Evolutionary conservation across 2,797 vertebrate genomes (phyloP).

Genomic region (Gymnodraco acuticeps): DNA sequence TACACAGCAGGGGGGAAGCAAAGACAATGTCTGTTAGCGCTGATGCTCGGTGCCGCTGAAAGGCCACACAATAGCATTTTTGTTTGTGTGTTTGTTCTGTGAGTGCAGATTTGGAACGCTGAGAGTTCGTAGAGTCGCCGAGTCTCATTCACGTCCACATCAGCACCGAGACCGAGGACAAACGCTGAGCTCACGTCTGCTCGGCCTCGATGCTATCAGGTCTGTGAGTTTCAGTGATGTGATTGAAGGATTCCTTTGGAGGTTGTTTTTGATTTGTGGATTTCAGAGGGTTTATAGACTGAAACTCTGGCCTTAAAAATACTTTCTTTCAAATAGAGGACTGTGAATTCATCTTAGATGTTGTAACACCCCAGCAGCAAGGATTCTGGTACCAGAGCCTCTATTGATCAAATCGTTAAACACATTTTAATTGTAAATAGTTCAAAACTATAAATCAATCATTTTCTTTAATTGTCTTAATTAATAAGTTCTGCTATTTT

Average conservation of each 20-base stretch:
- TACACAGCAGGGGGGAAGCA: conserved; percentile 77
- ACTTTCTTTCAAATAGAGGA: neutral
- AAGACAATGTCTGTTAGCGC: conserved; percentile 87
- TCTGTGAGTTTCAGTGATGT: conserved; percentile 12
- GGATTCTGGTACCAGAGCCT: neutral
- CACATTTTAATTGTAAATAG: neutral
- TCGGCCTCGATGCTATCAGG: conserved; percentile 15
- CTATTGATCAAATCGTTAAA: neutral
- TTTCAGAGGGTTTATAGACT: neutral
- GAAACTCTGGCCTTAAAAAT: neutral
- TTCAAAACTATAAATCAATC: neutral
- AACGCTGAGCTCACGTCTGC: conserved; percentile 60
- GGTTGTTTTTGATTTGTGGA: neutral
- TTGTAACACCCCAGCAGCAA: neutral
- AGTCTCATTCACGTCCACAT: conserved; percentile 58
- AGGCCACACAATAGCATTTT: conserved; percentile 79
- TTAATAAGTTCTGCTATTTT: too few relatives aligned
- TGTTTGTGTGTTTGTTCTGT: conserved; percentile 72
- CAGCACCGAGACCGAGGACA: conserved; percentile 6
- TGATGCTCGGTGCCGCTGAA: conserved; percentile 72
- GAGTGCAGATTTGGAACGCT: conserved; percentile 51
- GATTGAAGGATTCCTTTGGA: neutral
- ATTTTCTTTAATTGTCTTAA: neutral
- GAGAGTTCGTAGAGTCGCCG: conserved; percentile 36
- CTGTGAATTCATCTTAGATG: neutral